A percentile compares a stretch with the other conserved stretches of the same genome.
Evolutionary conservation across 2,113 vertebrate genomes (phyloP).

Genomic region (Blennius ocellaris): DNA sequence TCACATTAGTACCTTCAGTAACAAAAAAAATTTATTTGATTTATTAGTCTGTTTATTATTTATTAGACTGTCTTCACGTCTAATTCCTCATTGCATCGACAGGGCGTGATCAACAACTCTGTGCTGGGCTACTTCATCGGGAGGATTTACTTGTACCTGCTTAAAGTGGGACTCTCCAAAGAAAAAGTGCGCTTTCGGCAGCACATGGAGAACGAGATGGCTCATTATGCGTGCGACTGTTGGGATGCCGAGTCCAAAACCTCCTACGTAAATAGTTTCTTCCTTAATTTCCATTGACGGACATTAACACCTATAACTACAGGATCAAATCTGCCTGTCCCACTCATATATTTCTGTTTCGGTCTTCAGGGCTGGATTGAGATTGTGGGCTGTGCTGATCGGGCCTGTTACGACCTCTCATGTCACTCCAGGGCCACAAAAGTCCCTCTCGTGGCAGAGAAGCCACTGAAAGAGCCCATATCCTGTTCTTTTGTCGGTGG

Average conservation of each 20-base stretch:
- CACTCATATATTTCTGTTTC: neutral
- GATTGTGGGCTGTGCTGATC: constrained; percentile 96
- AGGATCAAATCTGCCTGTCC: no score
- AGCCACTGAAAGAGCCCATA: constrained; percentile 98
- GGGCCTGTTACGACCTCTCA: constrained; percentile 94
- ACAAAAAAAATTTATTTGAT: no score
- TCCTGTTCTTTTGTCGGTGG: constrained; percentile 81
- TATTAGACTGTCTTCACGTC: no score
- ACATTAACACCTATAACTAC: no score
- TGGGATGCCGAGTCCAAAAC: constrained; percentile 99
- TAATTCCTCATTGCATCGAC: constrained; percentile 14
- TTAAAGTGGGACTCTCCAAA: constrained; percentile 93
- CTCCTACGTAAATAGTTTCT: constrained; percentile 88
- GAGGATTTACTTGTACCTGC: constrained; percentile 98
- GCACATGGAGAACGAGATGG: constrained; percentile 99
- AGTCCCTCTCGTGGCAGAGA: constrained; percentile 95
- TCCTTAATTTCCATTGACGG: no score
- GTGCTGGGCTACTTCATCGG: constrained; percentile 98
- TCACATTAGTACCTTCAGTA: no score
- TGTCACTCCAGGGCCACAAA: constrained; percentile 95
- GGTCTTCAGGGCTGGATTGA: constrained; percentile 94
- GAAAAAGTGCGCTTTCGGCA: constrained; percentile 97
- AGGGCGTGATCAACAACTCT: constrained; percentile 98
- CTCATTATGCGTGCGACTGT: constrained; percentile 98
- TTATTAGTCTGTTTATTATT: no score